Evolutionary conservation across 1,140 invertebrate species (phyloP), one percentile per base, ranked within the genome.

Genomic region (Coptotermes formosanus): DNA sequence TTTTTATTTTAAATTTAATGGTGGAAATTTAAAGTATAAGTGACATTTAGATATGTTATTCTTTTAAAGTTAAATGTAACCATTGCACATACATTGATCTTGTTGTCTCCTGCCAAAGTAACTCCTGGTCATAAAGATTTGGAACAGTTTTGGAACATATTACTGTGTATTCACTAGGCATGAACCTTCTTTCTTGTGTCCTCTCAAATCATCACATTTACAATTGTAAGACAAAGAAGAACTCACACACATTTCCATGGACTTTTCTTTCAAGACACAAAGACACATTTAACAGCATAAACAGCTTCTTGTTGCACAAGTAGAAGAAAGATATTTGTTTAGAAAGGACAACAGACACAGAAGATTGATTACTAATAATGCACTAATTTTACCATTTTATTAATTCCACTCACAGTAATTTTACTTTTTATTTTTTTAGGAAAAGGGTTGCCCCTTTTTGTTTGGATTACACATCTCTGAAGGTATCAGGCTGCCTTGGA

Each of bases 221-320:
- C n/a, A 75, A n/a, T 75, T n/a, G n/a, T 25, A 75, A 75, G 64
- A 75, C 64, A 75, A 75, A 14, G 25, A 30, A 75, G 64, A 16
- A 75, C n/a, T 75, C n/a, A 75, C n/a, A 75, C 64, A 75, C 64
- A 75, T 75, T 75, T 75, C 64, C 64, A 75, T 30, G 14, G 64
- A 75, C n/a, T 75, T 75, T 75, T 64, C 19, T 64, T 75, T 75
- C 25, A 30, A 75, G 64, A 75, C 64, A 75, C 64, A 75, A 75
- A 75, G 64, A 75, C 64, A 75, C 64, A 75, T 75, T 75, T 75
- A 75, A 75, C 64, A 75, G 64, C 64, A 75, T 30, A n/a, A 75
- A 75, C 64, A 75, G 64, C 6, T 75, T 75, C n/a, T 75, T 30
- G 64, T 75, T 75, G n/a, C 30, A 75, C 64, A 30, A 75, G 64